Percentiles rank a stretch among this genome's conserved stretches.
Conservation (phyloP, 2,797 vertebrate species). For the Steatocranus sp. region DNA sequence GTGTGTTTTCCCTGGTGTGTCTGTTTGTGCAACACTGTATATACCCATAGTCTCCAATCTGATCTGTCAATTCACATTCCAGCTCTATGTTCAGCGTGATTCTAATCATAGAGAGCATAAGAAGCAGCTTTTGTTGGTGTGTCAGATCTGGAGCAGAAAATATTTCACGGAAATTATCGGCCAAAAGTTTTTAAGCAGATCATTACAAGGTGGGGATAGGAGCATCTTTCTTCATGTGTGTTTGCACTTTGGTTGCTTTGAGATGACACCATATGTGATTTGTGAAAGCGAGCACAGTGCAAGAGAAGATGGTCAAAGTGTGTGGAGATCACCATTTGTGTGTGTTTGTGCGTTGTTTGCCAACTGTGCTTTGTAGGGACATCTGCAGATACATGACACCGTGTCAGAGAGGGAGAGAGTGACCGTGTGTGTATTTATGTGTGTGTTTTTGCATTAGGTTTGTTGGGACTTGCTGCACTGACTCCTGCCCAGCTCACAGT, state of each 20-base stretch:
- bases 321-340: not conserved
- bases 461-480: slow-evolving; percentile 43
- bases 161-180: not conserved
- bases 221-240: not conserved
- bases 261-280: slow-evolving; percentile 8
- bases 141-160: not conserved
- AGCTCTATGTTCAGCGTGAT: not conserved
- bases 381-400: slow-evolving; percentile 27
- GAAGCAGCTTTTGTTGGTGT: slow-evolving; percentile 24
- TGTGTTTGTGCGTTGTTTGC: slow-evolving; percentile 22
- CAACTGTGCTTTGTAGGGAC: slow-evolving; percentile 33
- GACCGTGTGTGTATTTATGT: not conserved
- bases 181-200: not conserved
- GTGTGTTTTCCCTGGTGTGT: not conserved
- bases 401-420: not conserved
- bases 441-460: slow-evolving; percentile 7
- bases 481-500: slow-evolving; percentile 51
- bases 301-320: not conserved
- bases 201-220: not conserved
- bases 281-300: slow-evolving; percentile 15
- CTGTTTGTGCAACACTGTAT: not conserved
- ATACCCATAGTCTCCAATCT: not conserved
- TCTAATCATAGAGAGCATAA: not conserved
- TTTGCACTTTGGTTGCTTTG: not conserved
- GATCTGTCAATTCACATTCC: not conserved